Base-by-base conservation (phyloP, 2,797 vertebrate genomes). In the Channallabes apus region DNA sequence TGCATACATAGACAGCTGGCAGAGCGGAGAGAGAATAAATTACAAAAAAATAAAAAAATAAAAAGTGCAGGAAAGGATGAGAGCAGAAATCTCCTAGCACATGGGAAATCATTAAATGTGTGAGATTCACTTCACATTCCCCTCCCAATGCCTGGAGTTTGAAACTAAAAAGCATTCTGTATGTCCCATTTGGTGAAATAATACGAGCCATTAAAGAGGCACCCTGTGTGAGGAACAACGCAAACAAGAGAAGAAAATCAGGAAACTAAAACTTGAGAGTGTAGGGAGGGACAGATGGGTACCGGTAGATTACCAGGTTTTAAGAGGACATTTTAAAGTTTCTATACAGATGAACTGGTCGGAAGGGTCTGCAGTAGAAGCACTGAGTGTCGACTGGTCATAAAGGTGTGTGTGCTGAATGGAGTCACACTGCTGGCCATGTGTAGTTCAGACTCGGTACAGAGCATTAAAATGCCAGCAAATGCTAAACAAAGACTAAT, bases 61-160 rank as follows among this genome's bases (percentile, higher is more conserved):
- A 46, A 82, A 85, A 72, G 68, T 54, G 22, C 64, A 85, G 41
- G 46, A 56, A 83, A 73, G 65, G 54, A 78, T 68, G 51, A 84
- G 62, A 78, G 27, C 14, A 78, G 64, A 78, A 69, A 64, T 67
- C 83, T 35, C 27, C 18, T 3, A 71, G 51, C 82, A 83, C 82
- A 72, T 71, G 82, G 69, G 69, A 83, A 83, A 83, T 71, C 81
- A 82, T 80, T 80, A 80, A 80, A 80, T 54, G 41, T 18, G 9
- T 2, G 20, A 83, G 82, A 83, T 83, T 83, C 82, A 71, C 82
- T 82, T 41, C 67, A 71, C 68, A 35, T 58, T 59, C 72, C 72
- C 65, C 51, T 80, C 67, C 54, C 24, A 20, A 82, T 11, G 81
- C 11, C 54, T 84, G 18, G 3, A 5, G 14, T 79, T 41, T 41